Evolutionary conservation across 2,797 vertebrate genomes (phyloP).

Genomic region (Gymnothorax reevesii): DNA sequence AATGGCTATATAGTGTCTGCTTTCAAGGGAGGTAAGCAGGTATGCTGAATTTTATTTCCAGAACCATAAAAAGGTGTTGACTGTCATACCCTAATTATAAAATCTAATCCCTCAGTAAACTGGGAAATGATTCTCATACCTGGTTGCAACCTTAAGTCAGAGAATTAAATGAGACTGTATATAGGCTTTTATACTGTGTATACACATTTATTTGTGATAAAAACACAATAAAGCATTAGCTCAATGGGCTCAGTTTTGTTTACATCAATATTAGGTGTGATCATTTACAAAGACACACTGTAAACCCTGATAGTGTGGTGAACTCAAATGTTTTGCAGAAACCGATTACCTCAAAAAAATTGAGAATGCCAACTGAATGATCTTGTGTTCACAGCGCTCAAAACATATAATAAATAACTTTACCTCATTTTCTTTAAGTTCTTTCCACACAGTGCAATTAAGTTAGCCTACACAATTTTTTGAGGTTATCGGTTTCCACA

Average conservation of each 20-base stretch:
- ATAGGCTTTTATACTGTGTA: not conserved
- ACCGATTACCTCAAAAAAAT: too few species aligned
- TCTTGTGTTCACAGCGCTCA: too few species aligned
- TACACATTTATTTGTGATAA: not conserved
- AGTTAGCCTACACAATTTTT: too few species aligned
- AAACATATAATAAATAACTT: too few species aligned
- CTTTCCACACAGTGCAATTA: too few species aligned
- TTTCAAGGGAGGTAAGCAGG: slow-evolving; percentile 71
- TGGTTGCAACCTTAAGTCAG: not conserved
- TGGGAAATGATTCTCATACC: slow-evolving; percentile 37
- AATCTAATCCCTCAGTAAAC: slow-evolving; percentile 53
- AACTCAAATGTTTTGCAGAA: too few species aligned
- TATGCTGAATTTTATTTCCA: slow-evolving; percentile 67
- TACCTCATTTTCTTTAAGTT: too few species aligned
- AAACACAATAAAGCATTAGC: not conserved
- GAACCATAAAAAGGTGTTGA: slow-evolving; percentile 44
- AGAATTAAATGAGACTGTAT: not conserved
- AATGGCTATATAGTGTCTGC: slow-evolving; percentile 60
- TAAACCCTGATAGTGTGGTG: too few species aligned
- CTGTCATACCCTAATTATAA: slow-evolving; percentile 73
- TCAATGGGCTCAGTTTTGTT: not conserved
- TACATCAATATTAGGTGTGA: not conserved
- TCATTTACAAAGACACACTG: not conserved
- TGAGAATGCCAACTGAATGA: too few species aligned
- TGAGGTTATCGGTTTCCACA: too few species aligned